Conservation (phyloP, 1,140 invertebrate genomes). For the Drosophila arizonae region DNA sequence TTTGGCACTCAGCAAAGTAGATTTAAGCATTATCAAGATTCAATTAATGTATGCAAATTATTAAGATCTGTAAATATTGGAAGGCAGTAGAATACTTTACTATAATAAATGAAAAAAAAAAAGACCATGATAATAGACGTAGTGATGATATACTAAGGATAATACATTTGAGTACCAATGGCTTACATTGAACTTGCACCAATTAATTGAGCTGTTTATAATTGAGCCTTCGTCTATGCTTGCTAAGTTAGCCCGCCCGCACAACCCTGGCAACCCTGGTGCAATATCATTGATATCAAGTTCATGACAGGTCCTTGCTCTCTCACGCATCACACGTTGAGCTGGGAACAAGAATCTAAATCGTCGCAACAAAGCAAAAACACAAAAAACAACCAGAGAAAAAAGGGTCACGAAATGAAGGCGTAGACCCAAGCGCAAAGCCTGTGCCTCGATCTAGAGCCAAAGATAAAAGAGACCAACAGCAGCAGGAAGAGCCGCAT, state of each 20-base stretch:
- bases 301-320: conserved; percentile 77
- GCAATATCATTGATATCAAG: conserved; percentile 56
- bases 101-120: not conserved
- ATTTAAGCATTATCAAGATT: not conserved
- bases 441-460: conserved; percentile 61
- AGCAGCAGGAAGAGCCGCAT: conserved; percentile 1
- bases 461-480: conserved; percentile 57
- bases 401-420: conserved; percentile 69
- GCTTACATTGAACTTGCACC: not conserved
- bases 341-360: conserved; percentile 29
- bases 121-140: not conserved
- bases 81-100: not conserved
- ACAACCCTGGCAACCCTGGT: conserved; percentile 21
- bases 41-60: not conserved
- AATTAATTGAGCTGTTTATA: not conserved
- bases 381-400: conserved; percentile 8
- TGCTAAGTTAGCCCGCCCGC: not conserved
- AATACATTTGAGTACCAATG: not conserved
- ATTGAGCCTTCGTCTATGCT: no score
- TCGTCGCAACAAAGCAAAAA: conserved; percentile 2
- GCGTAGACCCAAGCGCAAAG: conserved; percentile 26
- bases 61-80: not conserved
- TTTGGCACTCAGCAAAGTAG: not conserved
- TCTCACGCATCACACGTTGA: conserved; percentile 51
- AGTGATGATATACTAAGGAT: not conserved